Evolutionary conservation across 2,113 vertebrate genomes (phyloP).

Genomic region (Columba livia): DNA sequence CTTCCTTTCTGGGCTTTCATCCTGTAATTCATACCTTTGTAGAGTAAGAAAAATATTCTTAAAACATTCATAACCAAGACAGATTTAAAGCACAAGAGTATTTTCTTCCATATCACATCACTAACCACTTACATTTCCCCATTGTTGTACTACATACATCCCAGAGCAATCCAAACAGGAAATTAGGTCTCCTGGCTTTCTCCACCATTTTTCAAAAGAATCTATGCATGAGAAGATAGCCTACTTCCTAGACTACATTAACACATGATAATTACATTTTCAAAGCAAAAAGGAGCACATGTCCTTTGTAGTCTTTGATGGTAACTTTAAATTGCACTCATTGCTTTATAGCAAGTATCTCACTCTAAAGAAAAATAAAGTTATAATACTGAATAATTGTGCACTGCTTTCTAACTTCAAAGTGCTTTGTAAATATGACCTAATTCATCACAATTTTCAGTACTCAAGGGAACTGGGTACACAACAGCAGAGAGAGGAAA

Average conservation of each 20-base stretch:
- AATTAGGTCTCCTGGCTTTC: conserved; percentile 45
- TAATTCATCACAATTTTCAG: conserved; percentile 18
- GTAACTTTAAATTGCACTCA: conserved; percentile 48
- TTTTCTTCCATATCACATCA: neutral
- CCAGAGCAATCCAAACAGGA: conserved; percentile 23
- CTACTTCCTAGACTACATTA: conserved; percentile 53
- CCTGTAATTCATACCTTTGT: neutral
- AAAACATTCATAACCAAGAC: neutral
- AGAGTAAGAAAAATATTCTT: neutral
- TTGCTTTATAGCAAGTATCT: conserved; percentile 15
- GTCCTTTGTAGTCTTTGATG: conserved; percentile 56
- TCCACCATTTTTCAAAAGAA: conserved; percentile 37
- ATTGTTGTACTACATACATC: neutral
- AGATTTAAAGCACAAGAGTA: neutral
- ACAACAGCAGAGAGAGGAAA: neutral
- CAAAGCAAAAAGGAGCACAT: conserved; percentile 46
- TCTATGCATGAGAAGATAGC: conserved; percentile 9
- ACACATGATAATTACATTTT: conserved; percentile 67
- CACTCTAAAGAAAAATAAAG: conserved; percentile 31
- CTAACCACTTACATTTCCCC: neutral
- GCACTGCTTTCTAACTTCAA: conserved; percentile 41
- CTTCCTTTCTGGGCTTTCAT: neutral
- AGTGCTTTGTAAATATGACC: conserved; percentile 42
- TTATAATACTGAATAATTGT: conserved; percentile 49
- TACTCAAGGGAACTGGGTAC: neutral